Evolutionary conservation across 1,140 invertebrate species (phyloP), one percentile per base, ranked within the genome.

Genomic region (Linepithema humile): DNA sequence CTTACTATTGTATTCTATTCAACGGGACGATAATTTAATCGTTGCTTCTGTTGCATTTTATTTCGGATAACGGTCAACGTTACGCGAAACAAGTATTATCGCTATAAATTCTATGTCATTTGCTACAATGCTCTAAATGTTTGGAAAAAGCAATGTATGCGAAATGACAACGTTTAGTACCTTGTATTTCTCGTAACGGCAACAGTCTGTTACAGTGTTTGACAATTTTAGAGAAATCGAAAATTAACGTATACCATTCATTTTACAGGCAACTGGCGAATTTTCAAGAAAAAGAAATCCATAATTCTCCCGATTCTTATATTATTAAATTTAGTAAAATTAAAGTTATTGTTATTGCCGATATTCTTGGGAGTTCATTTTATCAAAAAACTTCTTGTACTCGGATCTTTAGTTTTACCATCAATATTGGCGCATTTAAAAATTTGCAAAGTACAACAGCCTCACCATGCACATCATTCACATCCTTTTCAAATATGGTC

Each of bases 381-480:
- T 85, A 96, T 97, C 77, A 97, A 97, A 93, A 97, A 97, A 85
- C 91, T 97, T 9, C 91, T 97, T 9, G 91, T 97, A 3, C 85
- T 96, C 0, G 96, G 95, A 1, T 96, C 96, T 0, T 83, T 97
- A 23, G 91, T 96, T 29, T 88, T 96, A 6, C 96, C 96, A 0
- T 95, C 96, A 26, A 86, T 97, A 43, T 89, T 97, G 2, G 95
- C 95, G 17, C 95, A 95, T 50, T 90, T 96, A 43, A 96, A 96
- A 89, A 94, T 95, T 80, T 96, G 96, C 91, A 96, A 96, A 93
- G 94, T 96, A 6, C 87, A 89, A 9, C 85, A 70, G 17, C 82
- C 90, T 6, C 92, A 93, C 72, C 9, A 55, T 6, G 5, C 55
- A 12, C 90, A 90, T 3, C 91, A 86, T 1, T 5, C 38, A 2